Percentiles rank a stretch among this genome's conserved stretches.
Conservation (phyloP, 1,140 invertebrate species). For the Doryteuthis pealeii region DNA sequence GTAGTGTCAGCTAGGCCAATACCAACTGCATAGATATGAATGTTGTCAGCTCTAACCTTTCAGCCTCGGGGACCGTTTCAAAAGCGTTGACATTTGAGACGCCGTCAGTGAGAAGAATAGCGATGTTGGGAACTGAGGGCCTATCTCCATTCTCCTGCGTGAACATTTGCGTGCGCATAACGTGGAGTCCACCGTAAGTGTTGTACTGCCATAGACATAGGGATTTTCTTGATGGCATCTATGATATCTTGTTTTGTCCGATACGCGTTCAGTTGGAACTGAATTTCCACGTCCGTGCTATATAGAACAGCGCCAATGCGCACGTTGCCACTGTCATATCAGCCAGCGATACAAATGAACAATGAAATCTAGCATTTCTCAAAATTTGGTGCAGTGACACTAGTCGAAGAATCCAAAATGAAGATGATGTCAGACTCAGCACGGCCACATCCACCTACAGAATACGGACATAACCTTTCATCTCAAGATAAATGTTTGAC, state of each 20-base stretch:
- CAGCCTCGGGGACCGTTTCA: conserved; percentile 41
- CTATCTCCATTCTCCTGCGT: conserved; percentile 41
- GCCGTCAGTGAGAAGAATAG: conserved; percentile 46
- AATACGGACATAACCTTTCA: conserved; percentile 2
- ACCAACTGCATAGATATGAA: conserved; percentile 46
- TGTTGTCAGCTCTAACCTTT: conserved; percentile 24
- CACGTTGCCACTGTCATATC: conserved; percentile 39
- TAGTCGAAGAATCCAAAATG: conserved; percentile 51
- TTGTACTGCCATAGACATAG: conserved; percentile 41
- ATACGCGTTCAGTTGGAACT: conserved; percentile 37
- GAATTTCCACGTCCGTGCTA: conserved; percentile 30
- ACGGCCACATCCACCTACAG: conserved; percentile 22
- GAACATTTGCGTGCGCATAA: conserved; percentile 36
- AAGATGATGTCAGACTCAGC: conserved; percentile 43
- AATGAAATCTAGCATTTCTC: conserved; percentile 40
- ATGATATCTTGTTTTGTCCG: conserved; percentile 31
- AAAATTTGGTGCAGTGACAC: conserved; percentile 43
- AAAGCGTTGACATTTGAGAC: conserved; percentile 43
- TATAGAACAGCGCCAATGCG: conserved; percentile 34
- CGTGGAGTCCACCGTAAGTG: conserved; percentile 38
- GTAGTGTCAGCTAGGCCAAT: conserved; percentile 38
- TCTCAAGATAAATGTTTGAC: too few relatives aligned
- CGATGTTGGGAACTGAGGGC: conserved; percentile 36
- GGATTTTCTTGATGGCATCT: conserved; percentile 37
- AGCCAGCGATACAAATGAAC: conserved; percentile 37